Evolutionary conservation across 2,888 invertebrate species (phyloP).

Genomic region (Geophilus truncorum): DNA sequence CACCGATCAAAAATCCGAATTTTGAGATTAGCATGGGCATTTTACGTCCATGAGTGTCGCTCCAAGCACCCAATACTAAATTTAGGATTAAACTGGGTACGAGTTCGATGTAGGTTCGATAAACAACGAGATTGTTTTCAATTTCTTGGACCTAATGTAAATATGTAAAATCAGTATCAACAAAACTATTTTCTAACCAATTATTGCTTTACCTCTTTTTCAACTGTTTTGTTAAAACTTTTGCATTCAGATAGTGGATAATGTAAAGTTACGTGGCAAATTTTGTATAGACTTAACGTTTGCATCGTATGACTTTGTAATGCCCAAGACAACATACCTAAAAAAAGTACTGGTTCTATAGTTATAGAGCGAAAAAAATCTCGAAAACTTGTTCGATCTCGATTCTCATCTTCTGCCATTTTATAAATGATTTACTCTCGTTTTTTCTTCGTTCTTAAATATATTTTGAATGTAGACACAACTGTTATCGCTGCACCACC

Average conservation of each 20-base stretch:
- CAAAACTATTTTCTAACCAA: neutral
- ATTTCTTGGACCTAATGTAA: constrained; percentile 14
- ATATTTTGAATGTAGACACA: no score
- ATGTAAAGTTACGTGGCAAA: neutral
- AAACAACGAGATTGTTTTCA: neutral
- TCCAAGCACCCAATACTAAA: constrained; percentile 8
- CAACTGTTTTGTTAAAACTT: neutral
- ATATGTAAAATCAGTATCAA: neutral
- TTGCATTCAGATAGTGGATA: neutral
- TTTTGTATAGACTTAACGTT: neutral
- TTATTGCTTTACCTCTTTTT: neutral
- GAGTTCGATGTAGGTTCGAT: neutral
- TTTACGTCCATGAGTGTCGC: constrained; percentile 1
- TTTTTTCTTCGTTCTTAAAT: no score
- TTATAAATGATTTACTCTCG: neutral
- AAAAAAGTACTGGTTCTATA: neutral
- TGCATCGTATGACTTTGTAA: neutral
- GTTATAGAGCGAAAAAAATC: neutral
- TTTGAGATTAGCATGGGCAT: neutral
- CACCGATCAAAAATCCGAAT: neutral
- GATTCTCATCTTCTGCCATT: neutral
- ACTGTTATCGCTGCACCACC: no score
- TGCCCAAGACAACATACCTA: neutral
- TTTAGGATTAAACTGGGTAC: neutral
- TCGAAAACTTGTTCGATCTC: neutral